Percentiles rank a stretch among this genome's conserved stretches.
These are phyloP conservation scores for Morbakka virulenta DNA, from an alignment of 30 jellyfish, hydroid and myxozoan species.

Conservation along the genomic window DNA sequence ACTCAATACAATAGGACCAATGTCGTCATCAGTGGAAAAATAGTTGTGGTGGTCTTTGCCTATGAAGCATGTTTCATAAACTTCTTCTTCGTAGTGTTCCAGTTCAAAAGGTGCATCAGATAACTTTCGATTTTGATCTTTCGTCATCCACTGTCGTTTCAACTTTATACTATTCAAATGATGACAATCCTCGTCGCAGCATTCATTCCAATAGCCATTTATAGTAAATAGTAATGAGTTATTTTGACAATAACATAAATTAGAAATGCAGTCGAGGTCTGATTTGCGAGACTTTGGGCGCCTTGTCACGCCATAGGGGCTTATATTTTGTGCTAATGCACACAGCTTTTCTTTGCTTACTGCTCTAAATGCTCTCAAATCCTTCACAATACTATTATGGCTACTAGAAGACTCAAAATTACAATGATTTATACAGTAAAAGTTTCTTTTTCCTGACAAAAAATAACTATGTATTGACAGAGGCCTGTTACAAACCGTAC, in stretches of 20 bases:
- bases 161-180: constrained; percentile 42
- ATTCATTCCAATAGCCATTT: constrained; percentile 83
- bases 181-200: constrained; percentile 72
- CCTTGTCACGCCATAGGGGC: constrained; percentile 47
- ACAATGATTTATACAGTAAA: constrained; percentile 81
- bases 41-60: constrained; percentile 75
- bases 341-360: constrained; percentile 48
- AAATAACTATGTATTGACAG: constrained; percentile 67
- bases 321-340: constrained; percentile 34
- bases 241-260: constrained; percentile 59
- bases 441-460: constrained; percentile 60
- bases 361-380: constrained; percentile 67
- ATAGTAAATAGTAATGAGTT: constrained; percentile 32
- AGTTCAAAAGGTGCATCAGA: constrained; percentile 62
- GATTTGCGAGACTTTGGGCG: constrained; percentile 5
- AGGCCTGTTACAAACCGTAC: constrained; percentile 72
- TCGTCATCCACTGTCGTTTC: constrained; percentile 29
- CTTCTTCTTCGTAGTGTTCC: constrained; percentile 91
- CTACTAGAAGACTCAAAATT: constrained; percentile 70
- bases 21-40: constrained; percentile 67
- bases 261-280: neutral
- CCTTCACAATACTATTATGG: constrained; percentile 67
- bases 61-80: constrained; percentile 75
- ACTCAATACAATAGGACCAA: constrained; percentile 81
- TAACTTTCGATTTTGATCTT: constrained; percentile 47